A percentile compares a stretch with the other conserved stretches of the same genome.
Evolutionary conservation across 2,797 vertebrate genomes (phyloP).

Genomic region (Jordanella pulchra): DNA sequence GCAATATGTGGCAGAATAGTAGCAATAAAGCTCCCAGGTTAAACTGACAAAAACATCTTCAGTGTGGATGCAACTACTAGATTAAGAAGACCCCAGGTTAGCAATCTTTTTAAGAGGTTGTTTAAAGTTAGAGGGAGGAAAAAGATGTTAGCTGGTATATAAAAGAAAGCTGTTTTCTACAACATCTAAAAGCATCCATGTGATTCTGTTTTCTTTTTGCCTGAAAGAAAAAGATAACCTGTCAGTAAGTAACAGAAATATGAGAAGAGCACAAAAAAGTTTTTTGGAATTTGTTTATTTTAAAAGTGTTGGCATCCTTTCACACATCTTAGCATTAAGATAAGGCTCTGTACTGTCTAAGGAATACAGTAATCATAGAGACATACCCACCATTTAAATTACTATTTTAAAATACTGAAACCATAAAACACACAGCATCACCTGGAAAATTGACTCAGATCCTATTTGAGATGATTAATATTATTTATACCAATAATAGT

Average conservation of each 20-base stretch:
- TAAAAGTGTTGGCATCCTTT: neutral
- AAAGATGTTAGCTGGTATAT: neutral
- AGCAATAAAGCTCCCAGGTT: too few species aligned
- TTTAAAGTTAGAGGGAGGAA: neutral
- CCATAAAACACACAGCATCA: neutral
- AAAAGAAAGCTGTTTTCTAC: neutral
- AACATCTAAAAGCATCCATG: neutral
- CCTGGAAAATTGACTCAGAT: neutral
- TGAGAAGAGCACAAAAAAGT: neutral
- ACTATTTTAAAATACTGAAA: neutral
- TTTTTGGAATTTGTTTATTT: neutral
- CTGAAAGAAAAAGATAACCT: neutral
- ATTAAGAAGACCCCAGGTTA: too few species aligned
- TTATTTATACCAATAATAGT: neutral
- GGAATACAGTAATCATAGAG: neutral
- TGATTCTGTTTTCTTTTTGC: neutral
- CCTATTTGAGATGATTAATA: neutral
- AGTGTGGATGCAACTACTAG: neutral
- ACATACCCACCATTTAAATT: too few species aligned
- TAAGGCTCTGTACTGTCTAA: neutral
- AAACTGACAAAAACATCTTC: too few species aligned
- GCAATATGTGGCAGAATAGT: neutral
- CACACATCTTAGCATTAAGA: neutral
- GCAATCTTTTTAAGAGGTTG: too few species aligned
- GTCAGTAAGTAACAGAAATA: neutral